phyloP scores from a whole-genome alignment of 2,888 invertebrate genomes.

The Xylota segnis region DNA sequence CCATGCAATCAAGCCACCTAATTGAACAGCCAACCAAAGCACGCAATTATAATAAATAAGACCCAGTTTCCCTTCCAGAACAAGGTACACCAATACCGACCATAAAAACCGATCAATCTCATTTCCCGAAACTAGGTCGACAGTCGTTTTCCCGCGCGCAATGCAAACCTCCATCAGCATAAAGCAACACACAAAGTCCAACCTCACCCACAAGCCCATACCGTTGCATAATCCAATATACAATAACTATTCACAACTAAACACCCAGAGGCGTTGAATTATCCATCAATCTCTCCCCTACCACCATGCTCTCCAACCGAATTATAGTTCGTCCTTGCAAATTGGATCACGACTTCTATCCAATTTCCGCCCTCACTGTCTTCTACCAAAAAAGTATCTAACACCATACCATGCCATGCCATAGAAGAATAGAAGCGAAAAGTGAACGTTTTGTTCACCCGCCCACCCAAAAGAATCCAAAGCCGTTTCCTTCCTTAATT shows the following conservation, averaged over 20 bases:
- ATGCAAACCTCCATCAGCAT: constrained; percentile 4
- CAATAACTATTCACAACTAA: constrained; percentile 74
- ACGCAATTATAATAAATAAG: constrained; percentile 16
- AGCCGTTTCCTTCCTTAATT: constrained; percentile 59
- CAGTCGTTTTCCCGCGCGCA: constrained; percentile 29
- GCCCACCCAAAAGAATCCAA: constrained; percentile 52
- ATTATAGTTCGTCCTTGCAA: constrained; percentile 78
- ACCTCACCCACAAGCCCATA: constrained; percentile 69
- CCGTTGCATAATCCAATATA: constrained; percentile 60
- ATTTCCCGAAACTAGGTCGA: constrained; percentile 63
- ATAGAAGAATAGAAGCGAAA: constrained; percentile 33
- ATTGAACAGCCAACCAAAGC: background rate
- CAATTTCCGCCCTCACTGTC: constrained; percentile 77
- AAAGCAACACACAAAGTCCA: constrained; percentile 2
- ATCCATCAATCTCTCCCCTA: constrained; percentile 68
- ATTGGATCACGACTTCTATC: constrained; percentile 77
- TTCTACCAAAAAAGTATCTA: background rate
- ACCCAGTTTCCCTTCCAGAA: constrained; percentile 36
- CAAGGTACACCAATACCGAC: constrained; percentile 25
- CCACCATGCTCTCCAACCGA: constrained; percentile 11
- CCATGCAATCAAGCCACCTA: constrained; percentile 16
- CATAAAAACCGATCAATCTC: constrained; percentile 56
- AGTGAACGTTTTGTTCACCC: constrained; percentile 71
- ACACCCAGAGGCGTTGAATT: constrained; percentile 76
- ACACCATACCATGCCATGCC: background rate